A percentile compares a stretch with the other conserved stretches of the same genome.
These are phyloP conservation scores for Gymnarchus niloticus DNA, from an alignment of 2,113 vertebrate species.

Conservation along the genomic window DNA sequence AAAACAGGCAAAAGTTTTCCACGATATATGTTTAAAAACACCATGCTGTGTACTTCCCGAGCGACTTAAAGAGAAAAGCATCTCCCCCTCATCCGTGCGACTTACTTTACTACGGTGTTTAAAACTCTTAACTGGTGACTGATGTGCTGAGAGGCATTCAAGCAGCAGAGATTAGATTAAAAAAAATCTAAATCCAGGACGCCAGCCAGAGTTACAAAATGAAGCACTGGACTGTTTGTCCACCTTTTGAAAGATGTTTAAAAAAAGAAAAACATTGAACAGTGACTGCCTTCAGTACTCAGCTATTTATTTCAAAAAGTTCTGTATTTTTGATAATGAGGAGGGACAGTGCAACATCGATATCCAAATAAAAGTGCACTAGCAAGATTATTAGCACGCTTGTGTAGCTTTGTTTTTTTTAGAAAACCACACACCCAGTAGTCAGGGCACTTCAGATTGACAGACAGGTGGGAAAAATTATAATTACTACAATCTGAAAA, in stretches of 20 bases:
- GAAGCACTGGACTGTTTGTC: not conserved
- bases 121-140: too few species aligned
- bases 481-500: not conserved
- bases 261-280: not conserved
- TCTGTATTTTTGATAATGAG: not conserved
- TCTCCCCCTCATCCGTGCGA: too few species aligned
- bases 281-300: not conserved
- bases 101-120: too few species aligned
- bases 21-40: not conserved
- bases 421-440: not conserved
- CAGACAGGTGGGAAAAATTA: not conserved
- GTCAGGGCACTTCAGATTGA: not conserved
- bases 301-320: not conserved
- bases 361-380: too few species aligned
- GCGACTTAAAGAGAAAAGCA: too few species aligned
- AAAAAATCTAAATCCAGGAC: not conserved
- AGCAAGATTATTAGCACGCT: not conserved
- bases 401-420: not conserved
- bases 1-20: not conserved
- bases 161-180: too few species aligned
- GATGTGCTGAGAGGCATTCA: too few species aligned
- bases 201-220: not conserved
- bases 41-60: too few species aligned
- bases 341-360: not conserved
- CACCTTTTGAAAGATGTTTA: not conserved